Percentiles rank a stretch among this genome's conserved stretches.
Evolutionary conservation across 2,113 vertebrate genomes (phyloP).

Genomic region (Misgurnus anguillicaudatus): DNA sequence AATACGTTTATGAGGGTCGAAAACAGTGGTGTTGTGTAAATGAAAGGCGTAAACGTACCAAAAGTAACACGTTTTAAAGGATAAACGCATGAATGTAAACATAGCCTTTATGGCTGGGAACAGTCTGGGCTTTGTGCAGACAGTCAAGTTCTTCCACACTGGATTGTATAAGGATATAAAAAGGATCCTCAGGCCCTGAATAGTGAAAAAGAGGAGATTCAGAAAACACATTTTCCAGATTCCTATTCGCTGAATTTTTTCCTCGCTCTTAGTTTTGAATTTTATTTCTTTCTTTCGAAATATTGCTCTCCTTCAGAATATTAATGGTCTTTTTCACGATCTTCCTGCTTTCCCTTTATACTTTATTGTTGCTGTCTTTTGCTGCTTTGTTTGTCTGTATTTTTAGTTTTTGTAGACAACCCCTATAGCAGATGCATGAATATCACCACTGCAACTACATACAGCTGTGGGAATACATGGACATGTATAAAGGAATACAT

Average conservation of each 20-base stretch:
- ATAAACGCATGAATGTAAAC: too few species aligned
- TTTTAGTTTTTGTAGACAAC: neutral
- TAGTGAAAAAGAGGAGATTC: neutral
- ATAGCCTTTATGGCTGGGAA: too few species aligned
- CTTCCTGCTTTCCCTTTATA: conserved; percentile 3
- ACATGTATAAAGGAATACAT: conserved; percentile 18
- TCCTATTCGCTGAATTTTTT: conserved; percentile 1
- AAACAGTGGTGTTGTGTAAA: too few species aligned
- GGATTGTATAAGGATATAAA: too few species aligned
- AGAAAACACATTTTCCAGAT: neutral
- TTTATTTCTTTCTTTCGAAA: neutral
- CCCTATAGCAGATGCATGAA: neutral
- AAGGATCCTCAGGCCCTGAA: too few species aligned
- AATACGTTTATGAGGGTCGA: too few species aligned
- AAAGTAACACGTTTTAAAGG: too few species aligned
- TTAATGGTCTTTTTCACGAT: conserved; percentile 12
- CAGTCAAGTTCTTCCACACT: too few species aligned
- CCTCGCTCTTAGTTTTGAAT: neutral
- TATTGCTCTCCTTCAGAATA: neutral
- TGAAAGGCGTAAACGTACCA: too few species aligned
- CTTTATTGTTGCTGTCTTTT: neutral
- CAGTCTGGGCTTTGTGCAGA: too few species aligned
- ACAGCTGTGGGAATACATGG: conserved; percentile 50
- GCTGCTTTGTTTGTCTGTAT: neutral
- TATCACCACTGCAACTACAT: conserved; percentile 33